Evolutionary conservation across 2,888 invertebrate genomes (phyloP), one percentile per base, ranked within the genome.

Genomic region (Stramonita haemastoma): DNA sequence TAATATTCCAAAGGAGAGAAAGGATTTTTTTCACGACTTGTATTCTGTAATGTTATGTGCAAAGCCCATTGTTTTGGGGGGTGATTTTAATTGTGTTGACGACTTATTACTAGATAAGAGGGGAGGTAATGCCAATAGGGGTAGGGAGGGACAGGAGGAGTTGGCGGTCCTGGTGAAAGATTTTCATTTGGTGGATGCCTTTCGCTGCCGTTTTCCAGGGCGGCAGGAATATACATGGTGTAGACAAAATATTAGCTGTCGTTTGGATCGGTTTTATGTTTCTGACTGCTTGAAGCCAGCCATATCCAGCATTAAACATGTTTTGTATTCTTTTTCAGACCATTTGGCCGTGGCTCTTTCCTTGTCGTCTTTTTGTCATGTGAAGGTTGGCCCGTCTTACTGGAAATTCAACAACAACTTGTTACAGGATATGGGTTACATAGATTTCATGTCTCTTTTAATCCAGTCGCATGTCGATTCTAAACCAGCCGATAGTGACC

Each of bases 391-490:
- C 8, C 19, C 22, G 26, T 26, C 81, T 26, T 83, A 83, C 13
- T 83, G 81, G 81, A 83, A 83, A 46, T 83, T 83, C 15, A 83
- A 83, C 26, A 46, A 83, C n/a, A 26, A 15, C 46, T 8, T 79
- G 8, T 26, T 83, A 46, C 22, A 22, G 8, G 46, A 83, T 83
- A 36, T 26, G 8, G 5, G 26, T 15, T 83, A 83, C 11, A 26
- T 83, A 5, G 81, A 83, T 29, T 83, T 46, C 22, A 46, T 83
- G 81, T 26, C 36, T 83, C 46, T 46, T 13, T 83, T 22, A 8
- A 5, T 11, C n/a, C n/a, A n/a, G n/a, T 46, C 26, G 5, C 22
- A 46, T 6, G 6, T 83, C 8, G 1, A 22, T 36, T 6, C 19
- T 19, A 26, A 8, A 22, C 46, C 46, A 22, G 29, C 4, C 1